A percentile compares a stretch with the other conserved stretches of the same genome.
phyloP scores from a whole-genome alignment of 2,888 invertebrate species.

The Merodon equestris region DNA sequence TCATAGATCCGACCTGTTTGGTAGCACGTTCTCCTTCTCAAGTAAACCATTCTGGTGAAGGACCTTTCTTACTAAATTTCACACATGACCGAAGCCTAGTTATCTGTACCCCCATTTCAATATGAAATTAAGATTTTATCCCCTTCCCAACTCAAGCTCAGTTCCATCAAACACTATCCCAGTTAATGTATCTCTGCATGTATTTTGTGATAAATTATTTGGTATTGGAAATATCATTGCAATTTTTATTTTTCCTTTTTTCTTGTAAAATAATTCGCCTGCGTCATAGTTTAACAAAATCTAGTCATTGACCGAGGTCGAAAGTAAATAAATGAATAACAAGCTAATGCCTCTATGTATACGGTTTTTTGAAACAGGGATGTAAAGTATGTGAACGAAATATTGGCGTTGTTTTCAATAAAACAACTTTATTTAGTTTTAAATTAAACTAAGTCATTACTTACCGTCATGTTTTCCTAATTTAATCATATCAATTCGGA shows the following conservation, averaged over 20 bases:
- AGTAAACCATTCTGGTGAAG: no score
- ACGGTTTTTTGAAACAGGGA: constrained; percentile 54
- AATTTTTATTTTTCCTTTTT: not conserved
- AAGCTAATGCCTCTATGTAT: constrained; percentile 37
- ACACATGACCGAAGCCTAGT: no score
- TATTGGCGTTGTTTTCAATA: constrained; percentile 5
- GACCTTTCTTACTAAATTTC: no score
- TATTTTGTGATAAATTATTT: constrained; percentile 22
- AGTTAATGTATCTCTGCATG: constrained; percentile 4
- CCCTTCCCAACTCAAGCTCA: not conserved
- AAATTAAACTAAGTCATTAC: constrained; percentile 53
- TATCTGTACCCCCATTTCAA: no score
- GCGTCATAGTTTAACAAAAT: constrained; percentile 37
- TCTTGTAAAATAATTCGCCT: not conserved
- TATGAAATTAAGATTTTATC: no score
- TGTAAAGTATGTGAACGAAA: constrained; percentile 15
- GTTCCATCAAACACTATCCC: constrained; percentile 21
- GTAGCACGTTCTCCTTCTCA: no score
- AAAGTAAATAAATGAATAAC: constrained; percentile 22
- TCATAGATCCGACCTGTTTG: no score
- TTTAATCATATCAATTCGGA: constrained; percentile 49
- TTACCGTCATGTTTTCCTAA: constrained; percentile 22
- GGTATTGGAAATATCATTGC: not conserved
- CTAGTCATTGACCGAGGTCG: constrained; percentile 52
- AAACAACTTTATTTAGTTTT: constrained; percentile 9